phyloP scores from a whole-genome alignment of 2,888 invertebrate species.

The Blastobasis lacticolella region DNA sequence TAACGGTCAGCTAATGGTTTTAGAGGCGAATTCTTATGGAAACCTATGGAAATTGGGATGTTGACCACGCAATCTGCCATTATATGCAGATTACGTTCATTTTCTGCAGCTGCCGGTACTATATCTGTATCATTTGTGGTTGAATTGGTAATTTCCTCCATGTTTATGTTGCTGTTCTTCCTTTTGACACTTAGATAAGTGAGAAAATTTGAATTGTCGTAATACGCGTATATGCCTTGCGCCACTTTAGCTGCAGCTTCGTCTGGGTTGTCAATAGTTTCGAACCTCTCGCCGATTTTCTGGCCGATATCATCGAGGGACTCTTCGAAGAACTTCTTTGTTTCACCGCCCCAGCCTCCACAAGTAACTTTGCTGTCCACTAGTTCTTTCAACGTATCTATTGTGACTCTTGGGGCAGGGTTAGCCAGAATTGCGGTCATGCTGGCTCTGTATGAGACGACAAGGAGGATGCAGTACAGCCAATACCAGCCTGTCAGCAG shows the following conservation, averaged over 20 bases:
- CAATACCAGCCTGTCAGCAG: constrained; percentile 91
- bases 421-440: constrained; percentile 89
- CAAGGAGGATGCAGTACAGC: constrained; percentile 86
- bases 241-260: constrained; percentile 79
- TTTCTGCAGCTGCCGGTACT: constrained; percentile 15
- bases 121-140: constrained; percentile 24
- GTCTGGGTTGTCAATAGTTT: constrained; percentile 75
- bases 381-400: constrained; percentile 82
- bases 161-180: constrained; percentile 42
- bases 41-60: constrained; percentile 86
- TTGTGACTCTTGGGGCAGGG: constrained; percentile 84
- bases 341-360: constrained; percentile 83
- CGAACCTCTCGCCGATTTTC: constrained; percentile 79
- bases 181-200: constrained; percentile 77
- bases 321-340: constrained; percentile 79
- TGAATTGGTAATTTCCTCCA: constrained; percentile 33
- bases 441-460: constrained; percentile 87
- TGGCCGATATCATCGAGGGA: constrained; percentile 80
- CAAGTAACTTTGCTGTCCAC: constrained; percentile 77
- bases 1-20: constrained; percentile 80
- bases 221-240: constrained; percentile 83
- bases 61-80: constrained; percentile 87
- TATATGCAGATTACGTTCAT: constrained; percentile 79
- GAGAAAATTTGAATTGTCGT: constrained; percentile 83
- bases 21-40: constrained; percentile 87